phyloP scores from a whole-genome alignment of 92 coral and sea anemone species.

The Montipora capitata region DNA sequence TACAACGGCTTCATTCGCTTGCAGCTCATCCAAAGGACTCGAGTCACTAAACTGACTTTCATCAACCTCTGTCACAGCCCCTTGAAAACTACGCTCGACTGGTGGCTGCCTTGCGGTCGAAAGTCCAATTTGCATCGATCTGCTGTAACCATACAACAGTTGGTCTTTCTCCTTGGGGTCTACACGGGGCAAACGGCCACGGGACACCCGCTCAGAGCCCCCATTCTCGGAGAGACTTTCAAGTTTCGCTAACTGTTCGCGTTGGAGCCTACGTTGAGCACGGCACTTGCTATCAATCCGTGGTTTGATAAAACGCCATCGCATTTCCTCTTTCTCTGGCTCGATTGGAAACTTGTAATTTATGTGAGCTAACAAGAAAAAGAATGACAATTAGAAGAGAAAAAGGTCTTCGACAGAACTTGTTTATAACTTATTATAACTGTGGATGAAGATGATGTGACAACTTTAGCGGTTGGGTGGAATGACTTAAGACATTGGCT shows the following conservation, averaged over 20 bases:
- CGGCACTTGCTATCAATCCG: constrained; percentile 98
- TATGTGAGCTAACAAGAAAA: constrained; percentile 78
- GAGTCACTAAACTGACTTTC: constrained; percentile 16
- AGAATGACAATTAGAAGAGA: neutral
- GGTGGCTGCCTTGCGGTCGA: neutral
- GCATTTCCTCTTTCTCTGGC: constrained; percentile 90
- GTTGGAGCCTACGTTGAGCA: constrained; percentile 94
- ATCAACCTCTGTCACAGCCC: constrained; percentile 22
- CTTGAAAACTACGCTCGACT: constrained; percentile 18
- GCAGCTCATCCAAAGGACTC: constrained; percentile 25
- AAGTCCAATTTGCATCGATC: constrained; percentile 14
- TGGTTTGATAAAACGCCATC: constrained; percentile 97
- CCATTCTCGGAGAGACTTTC: constrained; percentile 35
- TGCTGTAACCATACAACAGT: constrained; percentile 79
- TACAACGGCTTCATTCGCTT: constrained; percentile 39
- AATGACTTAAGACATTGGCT: too few species aligned
- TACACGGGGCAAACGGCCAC: constrained; percentile 60
- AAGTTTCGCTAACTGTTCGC: constrained; percentile 83
- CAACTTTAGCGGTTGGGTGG: too few species aligned
- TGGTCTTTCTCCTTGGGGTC: constrained; percentile 83
- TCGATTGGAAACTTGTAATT: constrained; percentile 95
- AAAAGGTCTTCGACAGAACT: too few species aligned
- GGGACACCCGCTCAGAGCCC: constrained; percentile 45
- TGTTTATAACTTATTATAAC: too few species aligned
- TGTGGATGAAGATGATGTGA: too few species aligned